Percentiles rank a stretch among this genome's conserved stretches.
phyloP scores from a whole-genome alignment of 2,113 vertebrate genomes.

The Triplophysa siluroides region DNA sequence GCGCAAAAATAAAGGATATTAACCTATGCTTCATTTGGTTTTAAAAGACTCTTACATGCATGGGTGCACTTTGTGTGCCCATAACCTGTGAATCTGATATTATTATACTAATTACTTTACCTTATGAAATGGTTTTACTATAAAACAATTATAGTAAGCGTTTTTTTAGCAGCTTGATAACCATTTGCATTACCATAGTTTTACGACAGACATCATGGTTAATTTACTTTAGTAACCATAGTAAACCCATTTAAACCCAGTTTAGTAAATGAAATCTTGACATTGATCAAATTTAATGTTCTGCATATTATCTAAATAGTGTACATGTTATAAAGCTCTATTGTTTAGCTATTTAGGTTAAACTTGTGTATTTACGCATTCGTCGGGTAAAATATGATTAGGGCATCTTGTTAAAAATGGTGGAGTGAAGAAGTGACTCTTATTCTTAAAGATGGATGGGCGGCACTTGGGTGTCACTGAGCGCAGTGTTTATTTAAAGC shows the following conservation, averaged over 20 bases:
- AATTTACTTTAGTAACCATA: too few species aligned
- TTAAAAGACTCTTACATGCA: neutral
- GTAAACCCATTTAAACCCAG: too few species aligned
- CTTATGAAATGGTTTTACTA: too few species aligned
- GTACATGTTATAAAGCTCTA: neutral
- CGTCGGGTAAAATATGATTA: conserved; percentile 13
- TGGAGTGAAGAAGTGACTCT: conserved; percentile 35
- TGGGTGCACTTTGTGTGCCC: neutral
- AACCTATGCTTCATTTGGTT: neutral
- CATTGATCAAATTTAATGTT: neutral
- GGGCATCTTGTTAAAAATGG: conserved; percentile 25
- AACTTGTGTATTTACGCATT: conserved; percentile 2
- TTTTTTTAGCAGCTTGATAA: too few species aligned
- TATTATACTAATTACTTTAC: too few species aligned
- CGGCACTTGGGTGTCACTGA: conserved; percentile 78
- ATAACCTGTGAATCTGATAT: too few species aligned
- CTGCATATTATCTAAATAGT: neutral
- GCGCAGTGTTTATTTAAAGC: conserved; percentile 91
- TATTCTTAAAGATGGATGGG: conserved; percentile 82
- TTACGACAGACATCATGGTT: too few species aligned
- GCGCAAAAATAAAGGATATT: too few species aligned
- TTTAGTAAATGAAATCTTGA: neutral
- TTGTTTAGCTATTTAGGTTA: neutral
- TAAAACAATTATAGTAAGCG: too few species aligned
- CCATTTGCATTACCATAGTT: too few species aligned